Base-by-base conservation (phyloP, 2,797 vertebrate genomes). In the Silurus lanzhouensis region DNA sequence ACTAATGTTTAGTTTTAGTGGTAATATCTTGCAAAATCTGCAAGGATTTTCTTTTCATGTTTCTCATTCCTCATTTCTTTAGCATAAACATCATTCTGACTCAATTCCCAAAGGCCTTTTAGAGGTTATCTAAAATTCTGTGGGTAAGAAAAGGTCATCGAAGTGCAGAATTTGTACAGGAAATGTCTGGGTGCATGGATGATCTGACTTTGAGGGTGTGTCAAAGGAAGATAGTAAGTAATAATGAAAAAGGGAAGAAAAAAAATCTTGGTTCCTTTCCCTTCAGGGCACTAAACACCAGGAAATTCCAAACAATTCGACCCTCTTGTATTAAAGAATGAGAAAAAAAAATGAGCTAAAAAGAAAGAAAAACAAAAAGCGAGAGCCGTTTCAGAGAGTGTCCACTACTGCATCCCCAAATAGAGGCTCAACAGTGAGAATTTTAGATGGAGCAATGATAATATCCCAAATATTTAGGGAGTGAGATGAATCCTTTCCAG, bases 401-500 rank as follows among this genome's bases (percentile, higher is more conserved):
- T 58, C 64, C 58, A 66, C 79, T 78, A 46, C 64, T 75, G 13
- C 81, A 81, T 70, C 68, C 48, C 19, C 20, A 68, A 84, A 77
- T 75, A 75, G 55, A 52, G 82, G 27, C 61, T 75, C 5, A 64
- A 74, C 67, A 60, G 55, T 31, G 14, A 55, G 63, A 67, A 81
- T 27, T 20, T 66, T 52, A 38, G 75, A 66, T 72, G 64, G 67
- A 86, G 76, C 64, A 64, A 44, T 55, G 77, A 83, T 83, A 86
- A 83, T 84, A 86, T 88, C 77, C 81, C 77, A 84, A 86, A 76
- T 83, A 88, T 83, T 80, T 86, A 70, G 76, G 76, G 76, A 88
- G 84, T 84, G 82, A 81, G 71, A 77, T 57, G 77, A 81, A 67
- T 83, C 84, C 63, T 76, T 81, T 85, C 46, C 74, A 81, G 72